A percentile compares a stretch with the other conserved stretches of the same genome.
Conservation (phyloP, 1,140 invertebrate species). For the Drosophila triauraria region DNA sequence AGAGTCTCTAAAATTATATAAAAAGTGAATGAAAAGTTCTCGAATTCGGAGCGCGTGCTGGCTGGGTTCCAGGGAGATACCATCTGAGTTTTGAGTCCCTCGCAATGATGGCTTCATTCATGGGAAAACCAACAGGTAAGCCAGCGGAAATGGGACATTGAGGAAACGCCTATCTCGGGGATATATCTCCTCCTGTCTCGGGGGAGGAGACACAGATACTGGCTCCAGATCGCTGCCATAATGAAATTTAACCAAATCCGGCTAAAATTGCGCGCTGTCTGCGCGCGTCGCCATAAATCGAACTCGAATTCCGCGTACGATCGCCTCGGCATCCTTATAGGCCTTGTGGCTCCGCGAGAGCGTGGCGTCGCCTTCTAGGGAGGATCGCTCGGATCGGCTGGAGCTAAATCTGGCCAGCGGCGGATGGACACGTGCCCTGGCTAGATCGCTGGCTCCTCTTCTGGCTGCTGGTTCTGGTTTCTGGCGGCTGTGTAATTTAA, state of each 20-base stretch:
- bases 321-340: conserved; percentile 36
- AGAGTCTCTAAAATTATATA: conserved; percentile 7
- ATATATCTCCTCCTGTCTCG: neutral
- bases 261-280: conserved; percentile 40
- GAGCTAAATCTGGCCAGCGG: conserved; percentile 35
- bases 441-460: neutral
- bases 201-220: conserved; percentile 22
- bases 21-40: conserved; percentile 67
- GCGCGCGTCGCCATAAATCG: conserved; percentile 37
- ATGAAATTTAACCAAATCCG: conserved; percentile 60
- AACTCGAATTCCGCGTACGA: conserved; percentile 45
- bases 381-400: conserved; percentile 7
- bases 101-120: conserved; percentile 62
- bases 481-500: conserved; percentile 33
- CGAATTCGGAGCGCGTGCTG: conserved; percentile 66
- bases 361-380: conserved; percentile 43
- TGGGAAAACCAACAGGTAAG: conserved; percentile 60
- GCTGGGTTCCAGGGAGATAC: conserved; percentile 46
- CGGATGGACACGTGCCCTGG: conserved; percentile 43
- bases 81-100: conserved; percentile 12
- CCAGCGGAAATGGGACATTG: conserved; percentile 63
- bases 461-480: neutral
- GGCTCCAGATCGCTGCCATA: conserved; percentile 26
- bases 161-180: conserved; percentile 51
- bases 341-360: conserved; percentile 23